These are phyloP conservation scores for Nesospiza acunhae DNA, from an alignment of 2,113 vertebrate genomes.

Conservation along the genomic window DNA sequence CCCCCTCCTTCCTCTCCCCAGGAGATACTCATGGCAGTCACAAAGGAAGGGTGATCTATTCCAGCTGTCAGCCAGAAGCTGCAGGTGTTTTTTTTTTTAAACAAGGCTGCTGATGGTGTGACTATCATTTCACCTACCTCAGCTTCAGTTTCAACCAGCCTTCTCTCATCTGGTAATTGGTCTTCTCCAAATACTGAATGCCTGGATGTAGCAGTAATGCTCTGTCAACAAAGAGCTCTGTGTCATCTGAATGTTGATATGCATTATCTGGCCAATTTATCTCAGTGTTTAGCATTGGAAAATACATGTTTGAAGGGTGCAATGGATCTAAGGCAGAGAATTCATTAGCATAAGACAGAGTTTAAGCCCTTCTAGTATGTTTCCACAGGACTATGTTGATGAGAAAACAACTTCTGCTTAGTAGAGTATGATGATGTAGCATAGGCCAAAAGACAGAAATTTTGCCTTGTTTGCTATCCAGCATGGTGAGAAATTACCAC, in stretches of 20 bases:
- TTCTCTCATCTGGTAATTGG: not conserved
- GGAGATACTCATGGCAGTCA: not conserved
- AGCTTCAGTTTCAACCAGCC: not conserved
- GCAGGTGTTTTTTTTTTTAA: not conserved
- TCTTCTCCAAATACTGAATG: not conserved
- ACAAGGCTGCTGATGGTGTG: not conserved
- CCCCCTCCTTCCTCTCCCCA: not conserved
- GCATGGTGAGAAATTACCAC: not conserved
- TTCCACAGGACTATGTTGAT: not conserved
- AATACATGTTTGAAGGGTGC: not conserved
- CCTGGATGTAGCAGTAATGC: not conserved
- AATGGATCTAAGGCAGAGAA: not conserved
- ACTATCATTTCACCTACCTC: not conserved
- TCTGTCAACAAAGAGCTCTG: not conserved
- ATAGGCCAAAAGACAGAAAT: not conserved
- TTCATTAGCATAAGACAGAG: not conserved
- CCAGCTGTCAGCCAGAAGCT: conserved; percentile 1
- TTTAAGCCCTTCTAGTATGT: not conserved
- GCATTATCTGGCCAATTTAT: not conserved
- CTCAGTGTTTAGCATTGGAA: not conserved
- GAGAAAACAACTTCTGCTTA: not conserved
- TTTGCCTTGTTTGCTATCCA: not conserved
- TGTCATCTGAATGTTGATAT: not conserved
- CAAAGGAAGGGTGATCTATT: not conserved
- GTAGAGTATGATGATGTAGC: not conserved